Base-by-base conservation (phyloP, 2,113 vertebrate species). In the Phycodurus eques region DNA sequence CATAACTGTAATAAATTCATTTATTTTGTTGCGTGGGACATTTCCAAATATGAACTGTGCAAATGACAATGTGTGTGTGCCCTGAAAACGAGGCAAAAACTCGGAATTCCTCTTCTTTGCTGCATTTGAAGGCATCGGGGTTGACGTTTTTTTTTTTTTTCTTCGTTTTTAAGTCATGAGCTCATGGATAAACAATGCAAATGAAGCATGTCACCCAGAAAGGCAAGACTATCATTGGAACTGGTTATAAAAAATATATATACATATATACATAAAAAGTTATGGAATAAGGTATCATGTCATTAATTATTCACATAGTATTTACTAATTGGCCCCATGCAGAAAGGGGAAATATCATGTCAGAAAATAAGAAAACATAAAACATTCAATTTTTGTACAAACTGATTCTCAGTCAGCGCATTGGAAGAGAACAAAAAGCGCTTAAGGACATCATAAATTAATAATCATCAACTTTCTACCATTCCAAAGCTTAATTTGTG, bases 371-470 rank as follows among this genome's bases (percentile, higher is more conserved):
- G 82, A 89, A 79, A 82, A 89, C 75, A 82, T 81, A 80, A 85
- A 89, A 89, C 75, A 82, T 81, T 82, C 70, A 85, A 84, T 90
- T 78, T 82, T 83, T 87, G 67, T 91, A 92, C 82, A 92, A 91
- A 88, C 57, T 57, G 62, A 88, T 88, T 82, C 72, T 76, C 57
- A 88, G 89, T 90, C 88, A 91, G 85, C 92, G 86, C 88, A 91
- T 90, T 83, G 62, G 74, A 89, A 72, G 35, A 83, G 82, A 76
- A 71, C 54, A 80, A 78, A 77, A 85, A 86, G 88, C 87, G 88
- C 78, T 89, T 85, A 27, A 65, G n/a, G 85, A 81, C 83, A 78
- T 85, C 62, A 90, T 91, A 91, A 91, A 91, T 91, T 90, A 93
- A 90, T 71, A 86, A 72, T 88, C 66, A 81, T 67, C 70, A 71